These are phyloP conservation scores for Drosophila nigritarsus DNA, from an alignment of 2,888 invertebrate species.

Conservation along the genomic window DNA sequence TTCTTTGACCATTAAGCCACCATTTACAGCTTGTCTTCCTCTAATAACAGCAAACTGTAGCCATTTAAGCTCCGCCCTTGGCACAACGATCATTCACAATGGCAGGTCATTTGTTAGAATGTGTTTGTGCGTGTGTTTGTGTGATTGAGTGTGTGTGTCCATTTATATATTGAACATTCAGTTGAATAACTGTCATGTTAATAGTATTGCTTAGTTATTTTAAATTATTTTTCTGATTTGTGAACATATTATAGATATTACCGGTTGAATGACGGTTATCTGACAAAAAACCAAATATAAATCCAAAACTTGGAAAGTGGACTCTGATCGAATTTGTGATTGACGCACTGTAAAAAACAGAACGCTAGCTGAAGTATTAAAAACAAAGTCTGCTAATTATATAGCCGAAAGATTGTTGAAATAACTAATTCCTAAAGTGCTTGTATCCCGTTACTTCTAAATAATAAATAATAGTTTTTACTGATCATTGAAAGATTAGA, in stretches of 20 bases:
- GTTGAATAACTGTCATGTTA: background rate
- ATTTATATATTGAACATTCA: background rate
- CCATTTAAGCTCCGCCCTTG: constrained; percentile 81
- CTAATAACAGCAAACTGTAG: constrained; percentile 78
- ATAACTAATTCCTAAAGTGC: rapidly evolving
- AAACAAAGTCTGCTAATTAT: background rate
- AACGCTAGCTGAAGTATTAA: background rate
- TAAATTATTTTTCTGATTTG: background rate
- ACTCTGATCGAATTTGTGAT: background rate
- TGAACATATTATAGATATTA: background rate
- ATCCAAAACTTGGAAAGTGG: background rate
- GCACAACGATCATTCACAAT: constrained; percentile 61
- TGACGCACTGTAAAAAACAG: background rate
- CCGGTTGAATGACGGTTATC: background rate
- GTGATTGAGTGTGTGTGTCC: background rate
- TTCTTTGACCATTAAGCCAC: constrained; percentile 67
- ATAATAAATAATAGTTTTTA: background rate
- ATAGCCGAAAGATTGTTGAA: background rate
- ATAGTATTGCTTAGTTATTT: background rate
- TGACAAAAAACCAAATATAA: background rate
- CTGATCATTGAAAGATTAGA: background rate
- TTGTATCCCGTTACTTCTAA: background rate
- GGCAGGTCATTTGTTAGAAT: constrained; percentile 47
- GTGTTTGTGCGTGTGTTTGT: background rate
- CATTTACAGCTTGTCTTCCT: constrained; percentile 56